Percentiles rank a stretch among this genome's conserved stretches.
Evolutionary conservation across 2,888 invertebrate genomes (phyloP).

Genomic region (Luffia ferchaultella): DNA sequence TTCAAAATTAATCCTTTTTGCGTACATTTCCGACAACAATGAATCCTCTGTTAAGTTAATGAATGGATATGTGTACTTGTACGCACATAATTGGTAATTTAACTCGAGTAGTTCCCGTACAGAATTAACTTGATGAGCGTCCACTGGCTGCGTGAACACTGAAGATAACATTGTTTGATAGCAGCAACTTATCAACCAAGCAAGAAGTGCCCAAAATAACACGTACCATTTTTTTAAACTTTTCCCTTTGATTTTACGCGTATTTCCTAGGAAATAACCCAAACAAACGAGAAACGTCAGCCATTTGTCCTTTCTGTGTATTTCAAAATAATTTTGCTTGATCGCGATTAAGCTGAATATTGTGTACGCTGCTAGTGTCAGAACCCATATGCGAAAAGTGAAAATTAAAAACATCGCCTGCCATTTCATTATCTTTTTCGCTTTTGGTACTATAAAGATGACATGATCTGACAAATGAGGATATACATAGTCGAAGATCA

Average conservation of each 20-base stretch:
- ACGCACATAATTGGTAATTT: conserved; percentile 1
- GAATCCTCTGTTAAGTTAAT: background rate
- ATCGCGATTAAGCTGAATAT: background rate
- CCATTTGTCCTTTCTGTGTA: background rate
- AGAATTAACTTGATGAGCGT: conserved; percentile 6
- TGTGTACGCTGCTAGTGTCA: background rate
- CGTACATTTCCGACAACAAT: background rate
- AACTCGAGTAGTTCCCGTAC: conserved; percentile 1
- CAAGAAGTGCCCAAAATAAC: background rate
- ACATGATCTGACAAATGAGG: background rate
- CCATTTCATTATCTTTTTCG: conserved; percentile 2
- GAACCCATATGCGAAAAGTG: background rate
- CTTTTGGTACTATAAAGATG: conserved; percentile 3
- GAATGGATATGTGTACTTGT: background rate
- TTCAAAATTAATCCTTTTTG: background rate
- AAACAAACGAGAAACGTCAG: background rate
- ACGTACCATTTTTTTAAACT: background rate
- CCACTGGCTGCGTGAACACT: conserved; percentile 1
- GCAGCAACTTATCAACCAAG: background rate
- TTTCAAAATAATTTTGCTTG: background rate
- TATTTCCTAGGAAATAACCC: conserved; percentile 2
- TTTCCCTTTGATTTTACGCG: background rate
- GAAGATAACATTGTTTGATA: conserved; percentile 3
- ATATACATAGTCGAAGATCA: background rate
- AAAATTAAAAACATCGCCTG: conserved; percentile 5